Conservation (phyloP, 53 echinoderm and acorn worm species). For the Actinopyga echinites region DNA sequence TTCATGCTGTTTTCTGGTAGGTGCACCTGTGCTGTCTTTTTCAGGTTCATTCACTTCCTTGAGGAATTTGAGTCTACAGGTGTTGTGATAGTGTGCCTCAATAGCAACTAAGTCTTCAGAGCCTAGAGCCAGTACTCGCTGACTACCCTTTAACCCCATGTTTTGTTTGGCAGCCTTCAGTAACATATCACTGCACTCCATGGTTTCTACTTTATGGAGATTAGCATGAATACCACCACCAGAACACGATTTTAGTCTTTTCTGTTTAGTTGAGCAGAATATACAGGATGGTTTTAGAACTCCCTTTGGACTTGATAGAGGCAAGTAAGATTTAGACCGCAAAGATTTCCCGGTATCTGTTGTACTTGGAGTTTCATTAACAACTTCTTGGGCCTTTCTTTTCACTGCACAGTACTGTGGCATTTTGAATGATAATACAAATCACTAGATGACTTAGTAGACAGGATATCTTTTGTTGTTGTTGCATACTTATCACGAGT, state of each 20-base stretch:
- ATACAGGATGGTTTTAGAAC: conserved; percentile 29
- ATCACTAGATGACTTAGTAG: conserved; percentile 42
- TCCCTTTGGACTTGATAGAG: conserved; percentile 26
- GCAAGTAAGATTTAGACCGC: conserved; percentile 54
- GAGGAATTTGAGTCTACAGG: conserved; percentile 37
- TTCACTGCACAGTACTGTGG: conserved; percentile 52
- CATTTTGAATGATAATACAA: conserved; percentile 57
- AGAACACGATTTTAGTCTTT: conserved; percentile 41
- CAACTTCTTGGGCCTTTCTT: conserved; percentile 39
- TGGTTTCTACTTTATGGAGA: conserved; percentile 57
- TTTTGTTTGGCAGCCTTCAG: conserved; percentile 43
- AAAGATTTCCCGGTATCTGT: conserved; percentile 21
- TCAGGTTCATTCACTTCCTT: conserved; percentile 23
- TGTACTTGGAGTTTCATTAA: neutral
- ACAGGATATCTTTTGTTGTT: conserved; percentile 32
- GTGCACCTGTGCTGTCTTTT: neutral
- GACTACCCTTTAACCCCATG: neutral
- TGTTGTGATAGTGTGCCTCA: conserved; percentile 49
- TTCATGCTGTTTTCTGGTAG: conserved; percentile 39
- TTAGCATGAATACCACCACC: conserved; percentile 12
- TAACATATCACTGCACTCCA: conserved; percentile 35
- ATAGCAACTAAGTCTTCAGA: conserved; percentile 50
- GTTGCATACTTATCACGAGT: conserved; percentile 26
- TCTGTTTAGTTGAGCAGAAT: conserved; percentile 35
- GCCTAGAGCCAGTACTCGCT: conserved; percentile 24